These are phyloP conservation scores for Dipus sagitta DNA, from an alignment of 2,797 vertebrate genomes.

Conservation along the genomic window DNA sequence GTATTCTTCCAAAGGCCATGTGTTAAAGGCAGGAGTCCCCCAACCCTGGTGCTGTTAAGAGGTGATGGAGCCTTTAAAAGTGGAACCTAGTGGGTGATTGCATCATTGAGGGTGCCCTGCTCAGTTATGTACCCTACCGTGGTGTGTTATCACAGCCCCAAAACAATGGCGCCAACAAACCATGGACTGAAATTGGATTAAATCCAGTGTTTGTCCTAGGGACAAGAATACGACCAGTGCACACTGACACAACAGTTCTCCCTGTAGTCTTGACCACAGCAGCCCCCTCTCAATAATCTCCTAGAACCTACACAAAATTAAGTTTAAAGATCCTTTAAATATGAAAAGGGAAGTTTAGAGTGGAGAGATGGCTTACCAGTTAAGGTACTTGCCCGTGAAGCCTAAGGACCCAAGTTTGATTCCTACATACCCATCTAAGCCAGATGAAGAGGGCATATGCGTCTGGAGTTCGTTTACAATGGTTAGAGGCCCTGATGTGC, in stretches of 20 bases:
- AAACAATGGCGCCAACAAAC: background rate
- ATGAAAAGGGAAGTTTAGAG: background rate
- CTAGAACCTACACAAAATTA: background rate
- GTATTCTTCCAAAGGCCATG: background rate
- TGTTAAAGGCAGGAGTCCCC: background rate
- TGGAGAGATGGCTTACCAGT: too few relatives aligned
- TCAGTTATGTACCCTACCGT: background rate
- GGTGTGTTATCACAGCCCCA: too few relatives aligned
- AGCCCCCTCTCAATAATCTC: background rate
- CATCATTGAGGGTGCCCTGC: background rate
- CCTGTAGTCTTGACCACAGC: background rate
- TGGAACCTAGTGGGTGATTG: background rate
- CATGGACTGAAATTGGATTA: background rate
- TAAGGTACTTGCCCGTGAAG: too few relatives aligned
- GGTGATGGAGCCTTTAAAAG: background rate
- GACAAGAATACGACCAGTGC: background rate
- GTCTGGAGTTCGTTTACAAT: too few relatives aligned
- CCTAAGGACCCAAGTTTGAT: too few relatives aligned
- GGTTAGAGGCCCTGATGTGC: too few relatives aligned
- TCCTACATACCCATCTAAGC: too few relatives aligned
- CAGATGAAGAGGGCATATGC: too few relatives aligned
- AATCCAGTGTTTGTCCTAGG: background rate
- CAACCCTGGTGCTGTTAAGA: too few relatives aligned
- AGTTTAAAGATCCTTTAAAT: too few relatives aligned
- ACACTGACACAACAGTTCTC: background rate